Conservation (phyloP, 2,113 vertebrate species). For the Entosphenus tridentatus region DNA sequence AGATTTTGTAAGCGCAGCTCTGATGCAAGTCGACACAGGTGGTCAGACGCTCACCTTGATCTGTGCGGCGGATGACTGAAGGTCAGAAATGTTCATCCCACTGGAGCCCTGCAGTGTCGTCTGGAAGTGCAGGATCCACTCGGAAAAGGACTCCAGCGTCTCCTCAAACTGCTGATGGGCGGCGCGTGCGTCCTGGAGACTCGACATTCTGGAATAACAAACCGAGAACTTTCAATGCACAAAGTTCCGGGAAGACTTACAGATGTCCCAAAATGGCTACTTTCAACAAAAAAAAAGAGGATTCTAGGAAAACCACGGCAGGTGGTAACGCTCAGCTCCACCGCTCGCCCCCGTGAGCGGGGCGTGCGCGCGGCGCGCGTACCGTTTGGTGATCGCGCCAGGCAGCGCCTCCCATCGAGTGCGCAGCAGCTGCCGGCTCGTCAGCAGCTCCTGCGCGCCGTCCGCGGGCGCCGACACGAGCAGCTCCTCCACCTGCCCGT, state of each 20-base stretch:
- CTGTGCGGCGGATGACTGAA: constrained; percentile 25
- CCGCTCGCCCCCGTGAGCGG: too few species aligned
- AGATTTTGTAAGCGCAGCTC: too few species aligned
- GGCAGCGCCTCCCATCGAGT: background rate
- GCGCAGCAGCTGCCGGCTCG: background rate
- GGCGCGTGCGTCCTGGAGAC: constrained; percentile 32
- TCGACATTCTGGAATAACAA: constrained; percentile 25
- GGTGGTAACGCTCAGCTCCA: too few species aligned
- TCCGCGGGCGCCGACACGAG: too few species aligned
- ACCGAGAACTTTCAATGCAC: constrained; percentile 7
- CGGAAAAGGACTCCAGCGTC: constrained; percentile 35
- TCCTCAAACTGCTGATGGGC: constrained; percentile 48
- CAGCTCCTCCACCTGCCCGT: too few species aligned
- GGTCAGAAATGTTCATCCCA: constrained; percentile 37
- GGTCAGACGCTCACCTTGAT: constrained; percentile 35
- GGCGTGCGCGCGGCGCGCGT: too few species aligned
- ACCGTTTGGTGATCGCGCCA: too few species aligned
- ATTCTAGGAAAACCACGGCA: too few species aligned
- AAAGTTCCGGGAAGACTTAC: constrained; percentile 26
- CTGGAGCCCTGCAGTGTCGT: constrained; percentile 38
- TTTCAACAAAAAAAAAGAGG: too few species aligned
- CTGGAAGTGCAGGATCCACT: constrained; percentile 56
- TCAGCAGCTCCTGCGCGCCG: too few species aligned
- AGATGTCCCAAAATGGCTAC: too few species aligned
- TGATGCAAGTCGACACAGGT: too few species aligned